A percentile compares a stretch with the other conserved stretches of the same genome.
Evolutionary conservation across 2,888 invertebrate species (phyloP).

Genomic region (Sepioteuthis lessoniana): DNA sequence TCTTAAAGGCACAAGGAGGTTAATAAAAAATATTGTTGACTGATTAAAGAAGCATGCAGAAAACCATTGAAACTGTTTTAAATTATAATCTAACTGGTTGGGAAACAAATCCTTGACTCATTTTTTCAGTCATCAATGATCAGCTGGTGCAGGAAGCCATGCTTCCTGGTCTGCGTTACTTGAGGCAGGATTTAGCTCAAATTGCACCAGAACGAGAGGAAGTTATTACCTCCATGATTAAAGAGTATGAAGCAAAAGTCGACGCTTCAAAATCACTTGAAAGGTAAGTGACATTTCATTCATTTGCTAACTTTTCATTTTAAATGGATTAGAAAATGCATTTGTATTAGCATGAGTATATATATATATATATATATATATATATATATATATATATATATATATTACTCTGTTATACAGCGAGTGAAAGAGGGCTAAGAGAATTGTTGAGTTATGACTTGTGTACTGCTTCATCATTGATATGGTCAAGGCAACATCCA

Average conservation of each 20-base stretch:
- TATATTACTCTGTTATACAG: too few relatives aligned
- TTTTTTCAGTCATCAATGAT: conserved; percentile 72
- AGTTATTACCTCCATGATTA: conserved; percentile 73
- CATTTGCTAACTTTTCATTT: not conserved
- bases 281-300: conserved; percentile 54
- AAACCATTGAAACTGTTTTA: too few relatives aligned
- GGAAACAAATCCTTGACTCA: not conserved
- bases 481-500: too few relatives aligned
- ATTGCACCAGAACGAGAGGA: conserved; percentile 74
- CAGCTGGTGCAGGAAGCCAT: conserved; percentile 74
- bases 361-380: too few relatives aligned
- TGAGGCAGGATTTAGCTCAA: conserved; percentile 71
- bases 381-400: too few relatives aligned
- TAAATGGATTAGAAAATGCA: not conserved
- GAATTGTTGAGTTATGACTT: too few relatives aligned
- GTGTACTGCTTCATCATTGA: too few relatives aligned
- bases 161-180: conserved; percentile 74
- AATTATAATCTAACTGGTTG: not conserved
- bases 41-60: too few relatives aligned
- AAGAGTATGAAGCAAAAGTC: conserved; percentile 70
- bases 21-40: too few relatives aligned
- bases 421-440: too few relatives aligned
- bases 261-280: conserved; percentile 62
- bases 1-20: too few relatives aligned
- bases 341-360: too few relatives aligned